Evolutionary conservation across 2,113 vertebrate genomes (phyloP).

Genomic region (Podarcis muralis): DNA sequence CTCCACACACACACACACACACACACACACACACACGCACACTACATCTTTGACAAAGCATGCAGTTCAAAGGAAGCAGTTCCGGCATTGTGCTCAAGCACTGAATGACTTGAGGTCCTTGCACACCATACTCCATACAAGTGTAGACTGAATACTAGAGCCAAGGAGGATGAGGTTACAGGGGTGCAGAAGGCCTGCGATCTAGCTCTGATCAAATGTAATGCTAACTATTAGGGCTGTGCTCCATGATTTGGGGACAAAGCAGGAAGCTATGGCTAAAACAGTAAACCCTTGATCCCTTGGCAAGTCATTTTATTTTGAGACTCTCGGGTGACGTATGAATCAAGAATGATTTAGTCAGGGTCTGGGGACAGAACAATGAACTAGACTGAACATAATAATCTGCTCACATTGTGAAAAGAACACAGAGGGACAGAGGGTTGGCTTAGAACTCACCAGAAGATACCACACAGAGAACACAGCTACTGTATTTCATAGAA

Average conservation of each 20-base stretch:
- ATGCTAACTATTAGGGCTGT: too few species aligned
- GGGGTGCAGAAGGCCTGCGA: too few species aligned
- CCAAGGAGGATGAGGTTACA: too few species aligned
- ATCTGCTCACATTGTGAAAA: slow-evolving; percentile 11
- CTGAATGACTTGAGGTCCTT: too few species aligned
- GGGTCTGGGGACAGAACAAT: slow-evolving; percentile 24
- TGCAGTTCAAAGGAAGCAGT: too few species aligned
- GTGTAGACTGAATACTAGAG: too few species aligned
- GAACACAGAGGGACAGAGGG: background rate
- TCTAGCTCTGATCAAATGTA: too few species aligned
- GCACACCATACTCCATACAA: too few species aligned
- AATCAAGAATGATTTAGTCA: slow-evolving; percentile 50
- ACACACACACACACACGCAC: too few species aligned
- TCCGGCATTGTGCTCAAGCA: too few species aligned
- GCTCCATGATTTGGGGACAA: background rate
- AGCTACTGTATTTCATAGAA: background rate
- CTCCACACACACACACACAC: too few species aligned
- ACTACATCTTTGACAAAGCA: too few species aligned
- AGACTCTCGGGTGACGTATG: slow-evolving; percentile 44
- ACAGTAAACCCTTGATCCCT: slow-evolving; percentile 42
- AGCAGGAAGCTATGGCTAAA: slow-evolving; percentile 23
- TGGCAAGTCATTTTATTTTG: slow-evolving; percentile 40
- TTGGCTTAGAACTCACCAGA: background rate
- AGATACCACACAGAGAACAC: background rate
- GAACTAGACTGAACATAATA: slow-evolving; percentile 45